phyloP scores from a whole-genome alignment of 2,113 vertebrate species.

The Lepus americanus region DNA sequence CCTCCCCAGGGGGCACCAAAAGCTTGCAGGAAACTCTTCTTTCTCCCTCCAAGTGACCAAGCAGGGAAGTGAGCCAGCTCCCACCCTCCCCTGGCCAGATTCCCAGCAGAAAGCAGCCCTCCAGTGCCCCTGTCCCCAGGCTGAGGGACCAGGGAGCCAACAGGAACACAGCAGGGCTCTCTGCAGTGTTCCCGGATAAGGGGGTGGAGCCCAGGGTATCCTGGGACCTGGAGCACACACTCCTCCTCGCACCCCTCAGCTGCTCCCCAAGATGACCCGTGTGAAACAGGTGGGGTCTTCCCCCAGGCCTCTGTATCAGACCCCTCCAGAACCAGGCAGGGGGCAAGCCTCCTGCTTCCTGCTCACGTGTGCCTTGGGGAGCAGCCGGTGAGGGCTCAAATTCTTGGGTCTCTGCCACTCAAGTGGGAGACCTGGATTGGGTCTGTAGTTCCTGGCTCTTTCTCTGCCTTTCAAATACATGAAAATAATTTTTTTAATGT shows the following conservation, averaged over 20 bases:
- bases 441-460: no score
- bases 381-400: no score
- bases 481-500: no score
- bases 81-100: neutral
- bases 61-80: slow-evolving; percentile 20
- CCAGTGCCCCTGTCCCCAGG: no score
- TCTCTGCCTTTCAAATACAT: no score
- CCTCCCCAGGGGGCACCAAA: neutral
- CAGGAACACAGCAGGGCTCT: no score
- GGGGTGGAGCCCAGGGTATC: neutral
- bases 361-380: no score
- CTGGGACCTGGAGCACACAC: no score
- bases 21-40: slow-evolving; percentile 5
- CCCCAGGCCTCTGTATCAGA: neutral
- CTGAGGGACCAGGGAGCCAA: neutral
- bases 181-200: neutral
- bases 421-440: no score
- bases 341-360: no score
- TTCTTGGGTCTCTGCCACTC: no score
- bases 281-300: neutral
- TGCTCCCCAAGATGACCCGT: neutral
- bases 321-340: no score
- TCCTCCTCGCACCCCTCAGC: neutral
- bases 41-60: neutral
- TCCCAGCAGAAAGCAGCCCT: neutral